These are phyloP conservation scores for Brenthis ino DNA, from an alignment of 2,888 invertebrate species.

Conservation along the genomic window DNA sequence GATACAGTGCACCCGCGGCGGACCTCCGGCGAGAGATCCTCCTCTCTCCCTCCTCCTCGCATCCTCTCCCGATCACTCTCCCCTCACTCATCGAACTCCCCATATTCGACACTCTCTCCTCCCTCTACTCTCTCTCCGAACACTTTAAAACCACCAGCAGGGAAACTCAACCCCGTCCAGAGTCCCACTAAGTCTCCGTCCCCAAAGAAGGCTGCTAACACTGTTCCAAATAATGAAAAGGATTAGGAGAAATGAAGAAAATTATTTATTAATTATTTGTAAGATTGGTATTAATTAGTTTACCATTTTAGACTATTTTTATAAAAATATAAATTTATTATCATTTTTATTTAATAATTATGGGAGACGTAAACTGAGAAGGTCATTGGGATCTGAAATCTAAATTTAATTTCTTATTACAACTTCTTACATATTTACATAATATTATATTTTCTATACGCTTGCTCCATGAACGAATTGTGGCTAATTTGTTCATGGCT, in stretches of 20 bases:
- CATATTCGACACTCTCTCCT: neutral
- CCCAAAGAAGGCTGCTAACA: neutral
- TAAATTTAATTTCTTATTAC: too few relatives aligned
- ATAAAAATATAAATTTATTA: too few relatives aligned
- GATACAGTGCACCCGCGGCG: conserved; percentile 33
- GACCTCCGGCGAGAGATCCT: conserved; percentile 46
- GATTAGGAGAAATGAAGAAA: neutral
- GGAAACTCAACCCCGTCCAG: neutral
- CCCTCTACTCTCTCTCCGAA: neutral
- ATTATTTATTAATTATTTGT: too few relatives aligned
- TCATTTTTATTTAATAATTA: too few relatives aligned
- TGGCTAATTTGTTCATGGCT: too few relatives aligned
- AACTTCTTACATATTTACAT: too few relatives aligned
- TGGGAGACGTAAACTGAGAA: too few relatives aligned
- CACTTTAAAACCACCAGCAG: conserved; percentile 2
- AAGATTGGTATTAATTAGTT: too few relatives aligned
- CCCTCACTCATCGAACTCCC: conserved; percentile 6
- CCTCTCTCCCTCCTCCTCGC: conserved; percentile 63
- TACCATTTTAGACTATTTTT: too few relatives aligned
- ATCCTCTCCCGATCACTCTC: conserved; percentile 38
- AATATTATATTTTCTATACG: too few relatives aligned
- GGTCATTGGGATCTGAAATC: too few relatives aligned
- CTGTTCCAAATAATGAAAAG: neutral
- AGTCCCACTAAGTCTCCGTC: neutral
- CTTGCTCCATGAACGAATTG: too few relatives aligned